Evolutionary conservation across 2,888 invertebrate genomes (phyloP), one percentile per base, ranked within the genome.

Genomic region (Agonopterix subpropinquella): DNA sequence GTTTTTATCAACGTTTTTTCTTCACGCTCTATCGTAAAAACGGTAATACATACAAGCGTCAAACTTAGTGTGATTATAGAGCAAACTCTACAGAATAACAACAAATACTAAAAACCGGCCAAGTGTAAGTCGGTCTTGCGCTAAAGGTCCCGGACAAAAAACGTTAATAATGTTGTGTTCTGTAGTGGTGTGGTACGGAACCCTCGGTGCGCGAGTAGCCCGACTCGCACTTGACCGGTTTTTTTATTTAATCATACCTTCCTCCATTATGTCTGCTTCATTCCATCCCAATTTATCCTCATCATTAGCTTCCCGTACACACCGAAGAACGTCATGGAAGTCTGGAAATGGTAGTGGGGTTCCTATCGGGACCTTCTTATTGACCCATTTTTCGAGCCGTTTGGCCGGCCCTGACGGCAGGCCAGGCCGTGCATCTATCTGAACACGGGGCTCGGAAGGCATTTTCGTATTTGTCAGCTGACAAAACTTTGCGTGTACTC

Each of bases 401-500:
- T 73, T 81, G 47, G 70, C 89, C 58, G 91, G 80, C 0, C 83
- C 87, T 0, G 67, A 44, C 0, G 83, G 80, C 36, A 73, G 76
- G 0, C 87, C 83, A 0, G 73, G 77, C 2, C 80, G 65, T 4
- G 78, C 64, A 9, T 85, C 80, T 13, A 89, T 65, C 28, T 73
- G 68, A 2, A 87, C 67, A 1, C 77, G 75, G 5, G 86, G 80
- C 52, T 87, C 86, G 0, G 86, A 85, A 0, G 85, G 86, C 81
- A 86, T 77, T 61, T 81, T 84, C 0, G 83, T 83, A 43, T 91
- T 91, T 0, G 91, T 91, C 57, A 92, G 63, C 66, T 92, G 90
- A 74, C 92, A 92, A 57, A 92, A 89, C 68, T 91, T 91, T n/a
- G 90, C 89, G 54, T 89, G 83, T 0, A 89, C 84, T 8, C 80